Evolutionary conservation across 37 sponge, comb jelly and placozoan genomes (phyloP).

Genomic region (Crambe crambe): DNA sequence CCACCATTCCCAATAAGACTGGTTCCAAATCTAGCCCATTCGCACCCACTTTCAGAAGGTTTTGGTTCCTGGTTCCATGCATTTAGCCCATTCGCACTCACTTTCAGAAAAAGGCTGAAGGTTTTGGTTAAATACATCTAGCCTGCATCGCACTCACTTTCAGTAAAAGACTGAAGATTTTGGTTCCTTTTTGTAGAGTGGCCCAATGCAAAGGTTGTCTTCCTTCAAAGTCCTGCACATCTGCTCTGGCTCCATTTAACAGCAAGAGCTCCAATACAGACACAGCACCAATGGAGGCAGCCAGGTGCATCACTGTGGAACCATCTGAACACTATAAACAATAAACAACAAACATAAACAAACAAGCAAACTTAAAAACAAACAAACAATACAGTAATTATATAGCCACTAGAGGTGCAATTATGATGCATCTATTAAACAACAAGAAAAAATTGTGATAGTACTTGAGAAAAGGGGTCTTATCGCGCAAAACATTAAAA

Average conservation of each 20-base stretch:
- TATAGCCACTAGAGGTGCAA: neutral
- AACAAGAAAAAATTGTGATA: too few relatives aligned
- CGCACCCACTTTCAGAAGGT: too few relatives aligned
- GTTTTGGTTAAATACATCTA: too few relatives aligned
- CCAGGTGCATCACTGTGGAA: conserved; percentile 77
- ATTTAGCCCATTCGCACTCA: too few relatives aligned
- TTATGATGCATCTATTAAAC: too few relatives aligned
- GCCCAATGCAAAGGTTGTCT: conserved; percentile 88
- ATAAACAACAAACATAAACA: too few relatives aligned
- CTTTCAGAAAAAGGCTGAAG: too few relatives aligned
- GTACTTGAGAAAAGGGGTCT: too few relatives aligned
- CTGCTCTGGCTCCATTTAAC: conserved; percentile 73
- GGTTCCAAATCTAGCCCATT: too few relatives aligned
- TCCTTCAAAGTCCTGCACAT: conserved; percentile 71
- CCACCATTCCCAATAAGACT: too few relatives aligned
- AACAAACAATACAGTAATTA: neutral
- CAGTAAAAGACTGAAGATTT: conserved; percentile 39
- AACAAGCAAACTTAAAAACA: neutral
- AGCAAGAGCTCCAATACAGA: conserved; percentile 76
- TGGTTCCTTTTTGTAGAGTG: conserved; percentile 38
- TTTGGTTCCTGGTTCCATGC: too few relatives aligned
- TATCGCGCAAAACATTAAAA: too few relatives aligned
- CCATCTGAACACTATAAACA: conserved; percentile 65
- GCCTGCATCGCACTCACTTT: conserved; percentile 58
- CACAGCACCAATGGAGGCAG: conserved; percentile 70